Evolutionary conservation across 2,888 invertebrate genomes (phyloP).

Genomic region (Drosophila kanekoi): DNA sequence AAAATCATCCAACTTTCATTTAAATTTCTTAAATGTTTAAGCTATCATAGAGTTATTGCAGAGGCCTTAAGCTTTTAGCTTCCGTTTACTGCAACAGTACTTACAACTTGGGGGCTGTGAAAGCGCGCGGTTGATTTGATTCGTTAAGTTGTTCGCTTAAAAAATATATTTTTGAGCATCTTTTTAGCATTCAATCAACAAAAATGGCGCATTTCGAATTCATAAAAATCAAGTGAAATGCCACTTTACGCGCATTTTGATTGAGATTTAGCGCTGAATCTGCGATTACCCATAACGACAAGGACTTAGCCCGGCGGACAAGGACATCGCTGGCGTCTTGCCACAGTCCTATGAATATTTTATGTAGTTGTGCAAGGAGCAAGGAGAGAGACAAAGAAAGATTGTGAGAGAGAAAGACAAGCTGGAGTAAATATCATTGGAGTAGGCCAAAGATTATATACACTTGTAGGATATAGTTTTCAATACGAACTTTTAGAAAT

Average conservation of each 20-base stretch:
- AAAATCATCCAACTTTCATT: background rate
- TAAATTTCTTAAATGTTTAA: background rate
- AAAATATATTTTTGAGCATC: background rate
- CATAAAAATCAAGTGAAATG: conserved; percentile 76
- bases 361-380: conserved; percentile 18
- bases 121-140: conserved; percentile 6
- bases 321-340: conserved; percentile 36
- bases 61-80: background rate
- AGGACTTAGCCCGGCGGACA: conserved; percentile 40
- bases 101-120: background rate
- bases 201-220: conserved; percentile 52
- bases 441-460: conserved; percentile 12
- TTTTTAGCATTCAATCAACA: conserved; percentile 37
- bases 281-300: conserved; percentile 60
- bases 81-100: background rate
- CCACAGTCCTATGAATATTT: conserved; percentile 43
- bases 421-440: background rate
- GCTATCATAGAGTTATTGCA: background rate
- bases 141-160: conserved; percentile 21
- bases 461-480: background rate
- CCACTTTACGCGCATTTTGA: conserved; percentile 78
- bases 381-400: background rate
- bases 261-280: conserved; percentile 75
- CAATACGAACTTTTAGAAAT: background rate
- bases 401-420: background rate